phyloP scores from a whole-genome alignment of 1,140 invertebrate species.

The Leucophenga varia region DNA sequence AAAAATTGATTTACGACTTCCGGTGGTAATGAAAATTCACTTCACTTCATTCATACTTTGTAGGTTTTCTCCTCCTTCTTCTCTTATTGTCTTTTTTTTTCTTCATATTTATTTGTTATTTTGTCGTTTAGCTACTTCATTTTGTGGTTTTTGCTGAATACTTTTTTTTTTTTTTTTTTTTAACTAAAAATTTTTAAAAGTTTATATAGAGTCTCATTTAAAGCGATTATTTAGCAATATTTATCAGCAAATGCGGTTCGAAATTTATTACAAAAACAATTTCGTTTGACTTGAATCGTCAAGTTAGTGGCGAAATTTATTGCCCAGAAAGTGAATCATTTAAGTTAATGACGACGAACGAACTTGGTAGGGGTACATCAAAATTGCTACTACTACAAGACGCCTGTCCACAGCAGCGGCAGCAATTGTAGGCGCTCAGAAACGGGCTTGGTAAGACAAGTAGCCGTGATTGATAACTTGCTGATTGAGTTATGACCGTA shows the following conservation, averaged over 20 bases:
- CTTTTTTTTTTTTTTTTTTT: too few species aligned
- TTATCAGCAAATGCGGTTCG: slow-evolving; percentile 26
- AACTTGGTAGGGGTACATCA: slow-evolving; percentile 42
- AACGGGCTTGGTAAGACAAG: too few species aligned
- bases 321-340: slow-evolving; percentile 52
- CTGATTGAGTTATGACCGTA: slow-evolving; percentile 51
- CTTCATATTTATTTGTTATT: slow-evolving; percentile 5
- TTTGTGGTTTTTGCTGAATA: too few species aligned
- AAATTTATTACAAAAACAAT: too few species aligned
- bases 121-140: slow-evolving; percentile 31
- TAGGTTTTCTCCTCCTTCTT: too few species aligned
- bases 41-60: too few species aligned
- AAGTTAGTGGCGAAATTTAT: slow-evolving; percentile 53
- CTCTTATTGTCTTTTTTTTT: slow-evolving; percentile 2
- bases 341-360: slow-evolving; percentile 54
- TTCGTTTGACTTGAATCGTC: slow-evolving; percentile 22
- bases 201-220: slow-evolving; percentile 53
- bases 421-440: too few species aligned
- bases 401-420: too few species aligned
- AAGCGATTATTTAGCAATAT: slow-evolving; percentile 54
- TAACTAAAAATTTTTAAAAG: too few species aligned
- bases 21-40: slow-evolving; percentile 52
- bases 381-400: too few species aligned
- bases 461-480: too few species aligned
- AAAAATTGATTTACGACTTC: slow-evolving; percentile 56